Percentiles rank a stretch among this genome's conserved stretches.
Evolutionary conservation across 2,888 invertebrate genomes (phyloP).

Genomic region (Macrosiphum euphorbiae): DNA sequence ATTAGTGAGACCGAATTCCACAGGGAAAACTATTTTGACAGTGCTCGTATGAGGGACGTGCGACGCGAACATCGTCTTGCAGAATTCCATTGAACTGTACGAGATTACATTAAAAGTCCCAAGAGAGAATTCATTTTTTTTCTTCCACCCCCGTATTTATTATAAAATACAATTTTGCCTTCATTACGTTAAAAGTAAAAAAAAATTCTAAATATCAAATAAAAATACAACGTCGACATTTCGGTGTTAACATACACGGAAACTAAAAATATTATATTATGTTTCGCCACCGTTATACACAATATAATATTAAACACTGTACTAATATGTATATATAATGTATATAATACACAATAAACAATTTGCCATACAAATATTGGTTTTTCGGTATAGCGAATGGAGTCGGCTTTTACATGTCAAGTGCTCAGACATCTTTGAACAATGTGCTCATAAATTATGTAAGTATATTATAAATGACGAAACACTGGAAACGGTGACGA

Average conservation of each 20-base stretch:
- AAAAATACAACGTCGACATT: background rate
- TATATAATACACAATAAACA: background rate
- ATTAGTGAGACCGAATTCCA: conserved; percentile 38
- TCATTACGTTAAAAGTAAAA: background rate
- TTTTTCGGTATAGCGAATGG: background rate
- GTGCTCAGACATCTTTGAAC: background rate
- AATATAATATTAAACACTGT: background rate
- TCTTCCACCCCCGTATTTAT: background rate
- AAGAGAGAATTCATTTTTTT: background rate
- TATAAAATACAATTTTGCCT: background rate
- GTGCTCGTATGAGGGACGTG: conserved; percentile 20
- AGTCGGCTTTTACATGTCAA: background rate
- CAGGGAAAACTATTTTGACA: conserved; percentile 56
- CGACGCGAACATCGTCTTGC: conserved; percentile 13
- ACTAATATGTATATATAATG: background rate
- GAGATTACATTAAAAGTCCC: conserved; percentile 40
- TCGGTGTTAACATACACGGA: background rate
- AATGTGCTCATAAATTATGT: background rate
- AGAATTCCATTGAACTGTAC: conserved; percentile 38
- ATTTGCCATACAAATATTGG: background rate
- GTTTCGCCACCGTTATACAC: background rate
- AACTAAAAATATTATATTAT: background rate
- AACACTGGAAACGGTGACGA: background rate
- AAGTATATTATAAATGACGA: background rate
- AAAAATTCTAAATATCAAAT: background rate